phyloP scores from a whole-genome alignment of 2,113 vertebrate genomes.

The Chrysemys picta region DNA sequence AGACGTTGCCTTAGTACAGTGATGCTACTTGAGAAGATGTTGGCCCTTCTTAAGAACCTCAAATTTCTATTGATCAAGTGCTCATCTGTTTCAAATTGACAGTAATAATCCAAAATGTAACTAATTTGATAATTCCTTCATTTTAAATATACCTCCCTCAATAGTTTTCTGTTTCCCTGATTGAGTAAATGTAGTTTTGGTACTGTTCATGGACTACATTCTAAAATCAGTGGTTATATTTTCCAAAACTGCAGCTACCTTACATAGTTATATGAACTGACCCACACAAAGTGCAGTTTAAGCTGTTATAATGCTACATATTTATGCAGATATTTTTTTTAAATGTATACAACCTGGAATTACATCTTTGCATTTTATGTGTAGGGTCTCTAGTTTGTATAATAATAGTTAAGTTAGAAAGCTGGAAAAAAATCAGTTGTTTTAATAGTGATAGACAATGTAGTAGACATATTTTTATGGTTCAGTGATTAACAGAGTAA shows the following conservation, averaged over 20 bases:
- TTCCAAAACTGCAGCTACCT: not conserved
- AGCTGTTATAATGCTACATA: not conserved
- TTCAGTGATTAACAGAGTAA: constrained; percentile 10
- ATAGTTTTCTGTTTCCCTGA: not conserved
- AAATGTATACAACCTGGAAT: not conserved
- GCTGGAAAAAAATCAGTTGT: not conserved
- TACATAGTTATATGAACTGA: not conserved
- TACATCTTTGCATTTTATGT: not conserved
- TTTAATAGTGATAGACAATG: not conserved
- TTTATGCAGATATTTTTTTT: not conserved
- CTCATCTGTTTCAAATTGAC: not conserved
- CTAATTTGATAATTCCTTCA: not conserved
- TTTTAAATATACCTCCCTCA: not conserved
- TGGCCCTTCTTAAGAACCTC: not conserved
- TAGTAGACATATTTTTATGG: not conserved
- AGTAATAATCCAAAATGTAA: rapidly evolving
- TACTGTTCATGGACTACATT: not conserved
- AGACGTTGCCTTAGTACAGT: not conserved
- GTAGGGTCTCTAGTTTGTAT: not conserved
- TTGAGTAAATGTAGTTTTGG: not conserved
- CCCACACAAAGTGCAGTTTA: not conserved
- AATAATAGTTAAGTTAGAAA: not conserved
- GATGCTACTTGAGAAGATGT: rapidly evolving
- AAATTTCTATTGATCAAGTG: not conserved
- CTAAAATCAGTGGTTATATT: not conserved